Percentiles rank a stretch among this genome's conserved stretches.
These are phyloP conservation scores for Malacoraja senta DNA, from an alignment of 2,797 vertebrate genomes.

Conservation along the genomic window DNA sequence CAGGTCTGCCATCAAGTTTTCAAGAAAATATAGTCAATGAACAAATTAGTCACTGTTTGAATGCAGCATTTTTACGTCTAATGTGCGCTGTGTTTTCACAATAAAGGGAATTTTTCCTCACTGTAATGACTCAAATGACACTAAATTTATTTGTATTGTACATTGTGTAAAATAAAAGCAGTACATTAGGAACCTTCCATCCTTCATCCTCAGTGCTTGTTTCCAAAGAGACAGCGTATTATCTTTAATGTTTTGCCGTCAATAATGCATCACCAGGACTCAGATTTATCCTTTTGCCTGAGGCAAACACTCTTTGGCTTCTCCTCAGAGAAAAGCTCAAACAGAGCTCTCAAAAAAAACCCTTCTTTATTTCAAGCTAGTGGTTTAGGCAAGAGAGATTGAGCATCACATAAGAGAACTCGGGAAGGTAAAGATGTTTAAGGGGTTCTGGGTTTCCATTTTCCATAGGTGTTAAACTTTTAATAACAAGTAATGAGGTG, in stretches of 20 bases:
- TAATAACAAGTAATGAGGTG: neutral
- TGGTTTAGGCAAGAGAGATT: too few relatives aligned
- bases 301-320: neutral
- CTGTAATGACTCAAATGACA: neutral
- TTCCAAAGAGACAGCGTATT: slow-evolving; percentile 8
- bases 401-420: neutral
- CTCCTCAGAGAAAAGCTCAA: slow-evolving; percentile 13
- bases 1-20: slow-evolving; percentile 84
- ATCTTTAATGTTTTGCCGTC: neutral
- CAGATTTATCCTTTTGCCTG: neutral
- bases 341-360: neutral
- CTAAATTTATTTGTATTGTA: neutral
- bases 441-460: neutral
- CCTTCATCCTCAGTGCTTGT: neutral
- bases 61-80: neutral
- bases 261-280: neutral
- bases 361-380: neutral
- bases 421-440: neutral
- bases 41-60: neutral
- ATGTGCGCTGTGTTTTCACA: neutral
- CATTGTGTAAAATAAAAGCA: slow-evolving; percentile 9
- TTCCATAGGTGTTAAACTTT: neutral
- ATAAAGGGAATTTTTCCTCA: neutral
- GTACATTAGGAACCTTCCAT: neutral
- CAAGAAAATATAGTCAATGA: slow-evolving; percentile 60